phyloP scores from a whole-genome alignment of 2,113 vertebrate genomes.

The Rhadina sibilatrix region DNA sequence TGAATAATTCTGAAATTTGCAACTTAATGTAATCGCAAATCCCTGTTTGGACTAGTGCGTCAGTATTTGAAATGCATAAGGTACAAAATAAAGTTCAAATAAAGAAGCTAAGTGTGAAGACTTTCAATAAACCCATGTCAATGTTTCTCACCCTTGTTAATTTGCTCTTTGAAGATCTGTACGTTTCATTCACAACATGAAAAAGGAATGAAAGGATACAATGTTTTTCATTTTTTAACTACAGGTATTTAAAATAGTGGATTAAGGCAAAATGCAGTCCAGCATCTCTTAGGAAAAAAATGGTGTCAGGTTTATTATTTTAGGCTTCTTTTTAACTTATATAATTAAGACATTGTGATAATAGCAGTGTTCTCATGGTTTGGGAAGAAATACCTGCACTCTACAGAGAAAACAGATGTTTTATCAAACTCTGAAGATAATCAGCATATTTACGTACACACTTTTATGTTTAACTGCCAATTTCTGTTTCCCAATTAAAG shows the following conservation, averaged over 20 bases:
- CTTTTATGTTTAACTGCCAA: constrained; percentile 63
- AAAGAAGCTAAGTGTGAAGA: neutral
- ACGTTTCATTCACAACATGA: neutral
- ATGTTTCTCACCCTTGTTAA: neutral
- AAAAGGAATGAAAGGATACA: neutral
- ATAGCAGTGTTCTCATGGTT: neutral
- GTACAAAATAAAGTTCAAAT: neutral
- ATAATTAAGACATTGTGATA: neutral
- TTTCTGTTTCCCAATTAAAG: constrained; percentile 63
- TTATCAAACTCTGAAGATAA: constrained; percentile 64
- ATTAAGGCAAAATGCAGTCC: neutral
- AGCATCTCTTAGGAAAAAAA: neutral
- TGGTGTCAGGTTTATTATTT: neutral
- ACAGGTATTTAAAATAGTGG: neutral
- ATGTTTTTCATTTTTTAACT: neutral
- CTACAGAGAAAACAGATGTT: constrained; percentile 54
- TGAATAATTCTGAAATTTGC: neutral
- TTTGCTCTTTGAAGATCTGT: neutral
- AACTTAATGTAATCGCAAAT: neutral
- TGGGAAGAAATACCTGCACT: constrained; percentile 51
- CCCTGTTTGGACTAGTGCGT: neutral
- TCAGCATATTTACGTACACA: constrained; percentile 62
- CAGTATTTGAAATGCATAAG: neutral
- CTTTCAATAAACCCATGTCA: neutral
- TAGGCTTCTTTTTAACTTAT: neutral